Conservation (phyloP, 1,140 invertebrate species). For the Phenacoccus solenopsis region DNA sequence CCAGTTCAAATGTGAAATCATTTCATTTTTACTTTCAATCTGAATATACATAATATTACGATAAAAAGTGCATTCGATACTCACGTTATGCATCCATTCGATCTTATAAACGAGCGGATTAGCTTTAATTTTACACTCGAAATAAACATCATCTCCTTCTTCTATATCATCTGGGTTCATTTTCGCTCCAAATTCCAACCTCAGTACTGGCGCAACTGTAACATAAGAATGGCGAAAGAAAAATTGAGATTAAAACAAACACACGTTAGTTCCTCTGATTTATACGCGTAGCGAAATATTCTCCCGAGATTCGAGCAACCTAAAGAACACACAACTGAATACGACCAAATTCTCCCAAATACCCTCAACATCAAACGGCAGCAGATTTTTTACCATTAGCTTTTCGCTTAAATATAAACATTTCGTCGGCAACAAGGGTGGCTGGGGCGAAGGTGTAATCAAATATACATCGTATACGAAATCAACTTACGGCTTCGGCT, state of each 20-base stretch:
- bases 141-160: slow-evolving; percentile 81
- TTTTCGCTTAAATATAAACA: no score
- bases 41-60: no score
- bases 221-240: slow-evolving; percentile 25
- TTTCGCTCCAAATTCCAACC: slow-evolving; percentile 61
- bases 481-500: no score
- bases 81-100: slow-evolving; percentile 83
- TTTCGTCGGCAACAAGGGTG: no score
- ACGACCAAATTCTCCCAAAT: neutral
- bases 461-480: no score
- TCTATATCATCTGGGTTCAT: slow-evolving; percentile 77
- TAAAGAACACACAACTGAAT: neutral
- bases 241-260: neutral
- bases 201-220: slow-evolving; percentile 60
- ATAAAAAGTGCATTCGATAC: no score
- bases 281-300: neutral
- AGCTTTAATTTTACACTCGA: slow-evolving; percentile 72
- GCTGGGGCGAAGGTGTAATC: no score
- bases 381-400: neutral
- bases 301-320: neutral
- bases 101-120: slow-evolving; percentile 79
- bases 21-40: no score
- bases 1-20: no score
- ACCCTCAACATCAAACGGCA: neutral
- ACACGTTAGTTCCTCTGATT: slow-evolving; percentile 16